Evolutionary conservation across 1,140 invertebrate genomes (phyloP).

Genomic region (Heterodera schachtii): DNA sequence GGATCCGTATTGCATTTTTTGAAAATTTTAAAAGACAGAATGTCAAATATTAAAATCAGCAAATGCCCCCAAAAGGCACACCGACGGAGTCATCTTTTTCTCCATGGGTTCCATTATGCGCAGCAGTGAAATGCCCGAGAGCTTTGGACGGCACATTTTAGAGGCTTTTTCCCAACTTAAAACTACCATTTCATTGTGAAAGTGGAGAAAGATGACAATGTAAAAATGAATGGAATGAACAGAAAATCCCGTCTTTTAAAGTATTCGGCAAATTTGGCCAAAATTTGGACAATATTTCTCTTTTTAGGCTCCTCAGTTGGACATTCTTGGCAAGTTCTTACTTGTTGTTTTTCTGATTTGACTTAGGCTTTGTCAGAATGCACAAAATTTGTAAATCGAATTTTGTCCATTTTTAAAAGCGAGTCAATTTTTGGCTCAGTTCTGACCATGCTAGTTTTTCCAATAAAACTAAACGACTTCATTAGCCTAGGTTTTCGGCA

Average conservation of each 20-base stretch:
- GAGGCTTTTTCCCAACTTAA: constrained; percentile 24
- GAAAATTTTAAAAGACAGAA: no score
- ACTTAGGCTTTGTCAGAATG: no score
- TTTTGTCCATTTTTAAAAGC: no score
- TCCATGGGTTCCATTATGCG: constrained; percentile 40
- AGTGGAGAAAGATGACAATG: constrained; percentile 44
- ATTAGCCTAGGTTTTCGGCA: no score
- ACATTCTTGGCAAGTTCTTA: constrained; percentile 30
- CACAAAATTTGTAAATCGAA: no score
- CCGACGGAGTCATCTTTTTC: constrained; percentile 35
- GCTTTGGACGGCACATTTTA: constrained; percentile 36
- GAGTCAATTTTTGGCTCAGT: no score
- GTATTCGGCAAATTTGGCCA: constrained; percentile 3
- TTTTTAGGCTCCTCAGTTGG: constrained; percentile 27
- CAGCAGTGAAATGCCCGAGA: constrained; percentile 22
- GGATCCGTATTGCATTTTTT: no score
- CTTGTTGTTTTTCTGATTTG: no score
- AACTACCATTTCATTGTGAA: constrained; percentile 47
- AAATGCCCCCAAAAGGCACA: no score
- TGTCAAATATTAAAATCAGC: no score
- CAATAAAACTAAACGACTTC: no score
- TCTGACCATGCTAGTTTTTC: no score
- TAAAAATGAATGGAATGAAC: neutral
- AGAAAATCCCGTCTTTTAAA: neutral
- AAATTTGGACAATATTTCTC: constrained; percentile 27